Evolutionary conservation across 2,888 invertebrate species (phyloP), one percentile per base, ranked within the genome.

Genomic region (Cordilura impudica): DNA sequence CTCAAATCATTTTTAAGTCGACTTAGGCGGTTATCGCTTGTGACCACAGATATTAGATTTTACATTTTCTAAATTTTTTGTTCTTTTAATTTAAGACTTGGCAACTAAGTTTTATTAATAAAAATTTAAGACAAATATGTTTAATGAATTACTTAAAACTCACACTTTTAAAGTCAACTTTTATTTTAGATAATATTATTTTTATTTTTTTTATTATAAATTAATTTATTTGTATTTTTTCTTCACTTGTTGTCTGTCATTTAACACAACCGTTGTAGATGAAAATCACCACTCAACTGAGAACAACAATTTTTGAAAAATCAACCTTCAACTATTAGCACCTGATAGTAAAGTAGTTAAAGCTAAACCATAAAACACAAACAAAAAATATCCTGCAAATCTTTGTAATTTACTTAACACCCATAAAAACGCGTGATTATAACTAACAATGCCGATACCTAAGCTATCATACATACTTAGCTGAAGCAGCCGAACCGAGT

Each of bases 241-340:
- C 4, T 43, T 35, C 26, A 56, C 31, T 70, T 23, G 1, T 7
- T 26, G 35, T 43, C 49, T 39, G 4, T 26, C 35, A 16, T 4
- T 19, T 12, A 23, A 29, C 56, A 65, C 76, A 60, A 77, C 78
- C 73, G 73, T 35, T 73, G 53, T 29, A 23, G 51, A 16, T 56
- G 63, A 69, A 73, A 51, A 69, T 8, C 69, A 45, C 69, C 10
- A 5, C 12, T n/a, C 53, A 65, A 78, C 78, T 78, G 35, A 78
- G 60, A 65, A 45, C 35, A 21, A n/a, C n/a, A 7, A 54, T 47
- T 47, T 61, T 61, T 54, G 31, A 45, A 39, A 45, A 35, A 39
- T 31, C 43, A 31, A 45, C 45, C 45, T 14, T 35, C 54, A 77
- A 58, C 54, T 26, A n/a, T 43, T 45, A 2, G 12, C 31, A 49